Percentiles rank a stretch among this genome's conserved stretches.
phyloP scores from a whole-genome alignment of 2,797 vertebrate genomes.

The Chelonia mydas region DNA sequence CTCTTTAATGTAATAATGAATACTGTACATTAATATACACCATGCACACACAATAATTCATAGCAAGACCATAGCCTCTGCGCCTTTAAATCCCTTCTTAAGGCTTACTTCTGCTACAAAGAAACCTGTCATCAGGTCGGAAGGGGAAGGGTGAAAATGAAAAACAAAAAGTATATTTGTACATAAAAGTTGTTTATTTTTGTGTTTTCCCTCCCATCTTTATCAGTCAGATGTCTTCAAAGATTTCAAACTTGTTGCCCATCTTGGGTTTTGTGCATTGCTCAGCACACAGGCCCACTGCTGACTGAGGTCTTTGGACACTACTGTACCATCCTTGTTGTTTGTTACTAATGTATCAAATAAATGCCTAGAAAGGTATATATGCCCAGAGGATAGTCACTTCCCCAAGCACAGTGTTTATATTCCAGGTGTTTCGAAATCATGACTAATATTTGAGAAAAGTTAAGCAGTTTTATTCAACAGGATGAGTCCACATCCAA shows the following conservation, averaged over 20 bases:
- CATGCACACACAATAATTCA: not conserved
- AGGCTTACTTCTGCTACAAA: not conserved
- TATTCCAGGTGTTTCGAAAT: not conserved
- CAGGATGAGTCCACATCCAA: constrained; percentile 89
- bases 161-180: not conserved
- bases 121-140: not conserved
- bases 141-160: not conserved
- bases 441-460: constrained; percentile 76
- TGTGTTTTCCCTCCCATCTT: not conserved
- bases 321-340: not conserved
- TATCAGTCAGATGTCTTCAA: not conserved
- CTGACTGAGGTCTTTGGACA: not conserved
- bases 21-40: not conserved
- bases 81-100: not conserved
- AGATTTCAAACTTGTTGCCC: not conserved
- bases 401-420: too few relatives aligned
- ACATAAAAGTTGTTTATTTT: not conserved
- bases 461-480: constrained; percentile 93
- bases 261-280: not conserved
- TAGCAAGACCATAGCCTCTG: not conserved
- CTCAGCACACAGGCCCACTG: not conserved
- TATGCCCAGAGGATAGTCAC: not conserved
- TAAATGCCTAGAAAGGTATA: not conserved
- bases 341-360: not conserved
- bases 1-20: not conserved